Conservation (phyloP, 2,888 invertebrate species). For the Scotopteryx bipunctaria region DNA sequence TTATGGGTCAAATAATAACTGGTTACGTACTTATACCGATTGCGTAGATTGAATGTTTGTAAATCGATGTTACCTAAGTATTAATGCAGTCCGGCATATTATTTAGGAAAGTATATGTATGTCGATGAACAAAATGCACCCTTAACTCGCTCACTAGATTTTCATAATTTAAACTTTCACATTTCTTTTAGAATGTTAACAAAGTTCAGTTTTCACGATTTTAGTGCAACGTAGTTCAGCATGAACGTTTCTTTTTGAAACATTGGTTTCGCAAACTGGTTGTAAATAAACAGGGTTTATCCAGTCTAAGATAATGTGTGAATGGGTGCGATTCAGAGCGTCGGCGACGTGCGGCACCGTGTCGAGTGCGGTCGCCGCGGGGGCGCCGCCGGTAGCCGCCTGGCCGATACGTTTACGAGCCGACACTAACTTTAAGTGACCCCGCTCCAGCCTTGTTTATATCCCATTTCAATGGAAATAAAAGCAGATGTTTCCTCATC, state of each 20-base stretch:
- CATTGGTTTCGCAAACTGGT: neutral
- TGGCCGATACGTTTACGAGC: constrained; percentile 80
- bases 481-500: constrained; percentile 56
- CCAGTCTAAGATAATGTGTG: constrained; percentile 60
- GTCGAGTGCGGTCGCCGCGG: constrained; percentile 83
- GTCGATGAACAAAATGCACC: too few relatives aligned
- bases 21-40: too few relatives aligned
- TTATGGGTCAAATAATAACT: too few relatives aligned
- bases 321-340: constrained; percentile 80
- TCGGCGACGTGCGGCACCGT: constrained; percentile 79
- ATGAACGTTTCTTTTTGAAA: neutral
- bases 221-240: neutral
- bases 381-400: constrained; percentile 65
- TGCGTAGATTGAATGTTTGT: too few relatives aligned
- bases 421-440: constrained; percentile 79
- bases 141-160: too few relatives aligned
- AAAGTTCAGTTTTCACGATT: too few relatives aligned
- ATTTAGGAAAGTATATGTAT: too few relatives aligned
- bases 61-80: too few relatives aligned
- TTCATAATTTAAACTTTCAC: too few relatives aligned
- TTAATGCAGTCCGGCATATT: too few relatives aligned
- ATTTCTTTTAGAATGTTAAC: too few relatives aligned
- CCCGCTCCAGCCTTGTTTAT: constrained; percentile 75
- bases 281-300: constrained; percentile 46
- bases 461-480: constrained; percentile 74